These are phyloP conservation scores for Chaitophorus viminalis DNA, from an alignment of 2,888 invertebrate species.

Conservation along the genomic window DNA sequence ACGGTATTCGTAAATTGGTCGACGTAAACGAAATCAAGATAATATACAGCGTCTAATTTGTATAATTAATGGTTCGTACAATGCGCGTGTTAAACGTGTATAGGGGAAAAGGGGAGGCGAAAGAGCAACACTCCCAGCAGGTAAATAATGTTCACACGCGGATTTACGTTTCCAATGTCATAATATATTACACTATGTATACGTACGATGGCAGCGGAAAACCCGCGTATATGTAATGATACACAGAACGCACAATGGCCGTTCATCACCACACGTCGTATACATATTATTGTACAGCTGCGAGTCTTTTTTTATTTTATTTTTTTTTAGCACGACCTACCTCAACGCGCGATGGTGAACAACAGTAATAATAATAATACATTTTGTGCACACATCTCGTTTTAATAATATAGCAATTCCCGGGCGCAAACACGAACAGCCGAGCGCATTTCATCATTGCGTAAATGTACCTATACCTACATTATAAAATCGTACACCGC, in stretches of 20 bases:
- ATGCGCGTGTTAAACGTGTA: neutral
- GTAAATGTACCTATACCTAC: neutral
- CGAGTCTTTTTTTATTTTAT: neutral
- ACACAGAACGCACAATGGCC: neutral
- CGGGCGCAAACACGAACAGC: neutral
- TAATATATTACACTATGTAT: too few species aligned
- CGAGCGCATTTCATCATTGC: neutral
- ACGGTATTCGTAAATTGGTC: too few species aligned
- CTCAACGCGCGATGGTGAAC: neutral
- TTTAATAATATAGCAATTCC: neutral
- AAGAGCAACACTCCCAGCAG: neutral
- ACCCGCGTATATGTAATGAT: too few species aligned
- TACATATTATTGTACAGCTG: neutral
- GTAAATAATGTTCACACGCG: slow-evolving; percentile 21
- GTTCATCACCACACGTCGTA: neutral
- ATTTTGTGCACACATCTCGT: neutral
- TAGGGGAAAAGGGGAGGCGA: neutral
- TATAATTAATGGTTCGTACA: neutral
- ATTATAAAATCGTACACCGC: neutral
- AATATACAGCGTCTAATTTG: neutral
- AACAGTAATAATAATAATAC: neutral
- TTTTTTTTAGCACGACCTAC: slow-evolving; percentile 19
- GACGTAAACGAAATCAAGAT: neutral
- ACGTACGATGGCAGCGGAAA: too few species aligned
- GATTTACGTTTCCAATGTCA: slow-evolving; percentile 8